These are phyloP conservation scores for Cetoscarus ocellatus DNA, from an alignment of 2,797 vertebrate species.

Conservation along the genomic window DNA sequence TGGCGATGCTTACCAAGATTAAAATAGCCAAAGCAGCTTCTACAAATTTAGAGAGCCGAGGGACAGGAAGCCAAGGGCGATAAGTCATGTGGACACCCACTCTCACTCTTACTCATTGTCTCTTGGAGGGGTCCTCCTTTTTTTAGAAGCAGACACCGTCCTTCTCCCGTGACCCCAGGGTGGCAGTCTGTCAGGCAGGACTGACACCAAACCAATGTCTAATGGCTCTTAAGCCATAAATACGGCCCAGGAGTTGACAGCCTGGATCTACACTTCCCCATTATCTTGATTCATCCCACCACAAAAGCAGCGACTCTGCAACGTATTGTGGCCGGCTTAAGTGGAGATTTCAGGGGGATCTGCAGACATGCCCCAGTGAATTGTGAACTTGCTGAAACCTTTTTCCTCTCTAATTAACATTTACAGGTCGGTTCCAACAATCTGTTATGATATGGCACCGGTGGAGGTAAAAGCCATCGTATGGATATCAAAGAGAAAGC, in stretches of 20 bases:
- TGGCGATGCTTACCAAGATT: constrained; percentile 65
- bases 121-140: constrained; percentile 33
- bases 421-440: constrained; percentile 51
- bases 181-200: constrained; percentile 72
- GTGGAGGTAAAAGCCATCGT: constrained; percentile 25
- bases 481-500: constrained; percentile 32
- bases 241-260: constrained; percentile 71
- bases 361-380: constrained; percentile 46
- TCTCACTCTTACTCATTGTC: constrained; percentile 33
- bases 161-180: constrained; percentile 66
- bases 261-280: constrained; percentile 65
- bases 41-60: constrained; percentile 60
- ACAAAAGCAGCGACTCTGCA: constrained; percentile 61
- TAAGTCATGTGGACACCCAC: constrained; percentile 64
- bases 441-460: constrained; percentile 49
- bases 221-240: constrained; percentile 77
- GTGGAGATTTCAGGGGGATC: constrained; percentile 44
- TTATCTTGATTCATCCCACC: constrained; percentile 78
- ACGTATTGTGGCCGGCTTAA: constrained; percentile 55
- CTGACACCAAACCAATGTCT: constrained; percentile 79
- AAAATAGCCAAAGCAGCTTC: constrained; percentile 70
- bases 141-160: constrained; percentile 54
- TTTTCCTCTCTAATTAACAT: constrained; percentile 65
- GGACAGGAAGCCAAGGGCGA: constrained; percentile 55
- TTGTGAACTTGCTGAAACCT: constrained; percentile 44